These are phyloP conservation scores for Halichoeres trimaculatus DNA, from an alignment of 2,113 vertebrate species.

Conservation along the genomic window DNA sequence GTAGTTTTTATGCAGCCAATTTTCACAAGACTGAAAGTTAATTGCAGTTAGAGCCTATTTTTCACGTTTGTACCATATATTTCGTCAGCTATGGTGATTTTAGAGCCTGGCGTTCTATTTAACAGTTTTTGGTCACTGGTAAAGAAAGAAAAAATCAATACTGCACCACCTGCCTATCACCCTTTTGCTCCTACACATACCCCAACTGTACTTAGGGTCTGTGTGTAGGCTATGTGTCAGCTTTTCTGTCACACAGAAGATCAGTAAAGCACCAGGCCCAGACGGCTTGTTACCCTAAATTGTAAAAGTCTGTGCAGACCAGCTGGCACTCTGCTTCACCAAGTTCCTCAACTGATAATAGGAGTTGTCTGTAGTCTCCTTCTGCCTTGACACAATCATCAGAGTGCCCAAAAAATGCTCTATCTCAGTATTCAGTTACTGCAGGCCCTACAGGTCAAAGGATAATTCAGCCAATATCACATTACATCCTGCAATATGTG, in stretches of 20 bases:
- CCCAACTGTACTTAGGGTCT: not conserved
- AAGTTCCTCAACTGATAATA: not conserved
- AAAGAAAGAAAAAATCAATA: no score
- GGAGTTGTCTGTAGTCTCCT: not conserved
- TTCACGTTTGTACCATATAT: not conserved
- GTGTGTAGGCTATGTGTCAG: not conserved
- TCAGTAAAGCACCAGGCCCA: not conserved
- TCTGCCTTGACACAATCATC: no score
- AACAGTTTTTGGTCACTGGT: no score
- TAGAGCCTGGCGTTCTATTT: not conserved
- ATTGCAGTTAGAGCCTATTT: no score
- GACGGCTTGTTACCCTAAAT: not conserved
- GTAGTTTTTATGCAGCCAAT: constrained; percentile 38
- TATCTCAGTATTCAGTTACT: no score
- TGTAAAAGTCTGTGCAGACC: not conserved
- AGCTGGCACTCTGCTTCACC: not conserved
- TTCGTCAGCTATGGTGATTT: not conserved
- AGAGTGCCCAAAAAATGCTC: no score
- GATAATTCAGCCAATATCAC: no score
- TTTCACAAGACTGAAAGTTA: fast-evolving
- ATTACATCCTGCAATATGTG: no score
- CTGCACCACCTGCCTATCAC: not conserved
- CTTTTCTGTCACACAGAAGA: not conserved
- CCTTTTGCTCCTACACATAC: not conserved
- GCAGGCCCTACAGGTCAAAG: no score